Percentiles rank a stretch among this genome's conserved stretches.
Evolutionary conservation across 2,797 vertebrate species (phyloP).

Genomic region (Acanthis flammea): DNA sequence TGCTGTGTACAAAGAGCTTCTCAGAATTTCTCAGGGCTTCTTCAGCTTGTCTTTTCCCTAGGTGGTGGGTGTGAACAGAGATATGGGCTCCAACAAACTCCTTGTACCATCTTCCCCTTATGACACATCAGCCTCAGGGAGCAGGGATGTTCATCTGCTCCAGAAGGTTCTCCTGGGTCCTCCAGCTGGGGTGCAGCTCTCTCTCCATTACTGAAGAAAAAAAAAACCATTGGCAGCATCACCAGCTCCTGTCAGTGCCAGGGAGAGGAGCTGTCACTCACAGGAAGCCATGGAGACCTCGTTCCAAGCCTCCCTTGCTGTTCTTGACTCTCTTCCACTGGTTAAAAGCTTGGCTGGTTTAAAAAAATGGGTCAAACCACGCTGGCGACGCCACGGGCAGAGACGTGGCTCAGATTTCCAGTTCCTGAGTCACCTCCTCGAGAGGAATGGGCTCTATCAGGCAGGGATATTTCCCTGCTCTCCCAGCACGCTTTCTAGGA

Average conservation of each 20-base stretch:
- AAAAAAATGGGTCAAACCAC: background rate
- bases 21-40: background rate
- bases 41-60: background rate
- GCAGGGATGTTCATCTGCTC: background rate
- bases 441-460: background rate
- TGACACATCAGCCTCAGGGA: background rate
- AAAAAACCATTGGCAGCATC: background rate
- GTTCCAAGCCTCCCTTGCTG: background rate
- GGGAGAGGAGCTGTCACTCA: background rate
- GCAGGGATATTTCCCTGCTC: conserved; percentile 8
- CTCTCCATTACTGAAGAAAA: background rate
- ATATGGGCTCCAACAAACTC: background rate
- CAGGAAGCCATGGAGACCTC: background rate
- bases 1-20: background rate
- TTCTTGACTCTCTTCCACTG: background rate
- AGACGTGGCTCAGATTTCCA: background rate
- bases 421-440: background rate
- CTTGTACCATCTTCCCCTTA: background rate
- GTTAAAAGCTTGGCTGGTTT: background rate
- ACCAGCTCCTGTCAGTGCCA: background rate
- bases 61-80: background rate
- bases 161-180: background rate
- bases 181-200: background rate
- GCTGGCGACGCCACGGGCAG: background rate
- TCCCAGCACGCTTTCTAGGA: conserved; percentile 51